Conservation (phyloP, 2,113 vertebrate species). For the Microtus oregoni region DNA sequence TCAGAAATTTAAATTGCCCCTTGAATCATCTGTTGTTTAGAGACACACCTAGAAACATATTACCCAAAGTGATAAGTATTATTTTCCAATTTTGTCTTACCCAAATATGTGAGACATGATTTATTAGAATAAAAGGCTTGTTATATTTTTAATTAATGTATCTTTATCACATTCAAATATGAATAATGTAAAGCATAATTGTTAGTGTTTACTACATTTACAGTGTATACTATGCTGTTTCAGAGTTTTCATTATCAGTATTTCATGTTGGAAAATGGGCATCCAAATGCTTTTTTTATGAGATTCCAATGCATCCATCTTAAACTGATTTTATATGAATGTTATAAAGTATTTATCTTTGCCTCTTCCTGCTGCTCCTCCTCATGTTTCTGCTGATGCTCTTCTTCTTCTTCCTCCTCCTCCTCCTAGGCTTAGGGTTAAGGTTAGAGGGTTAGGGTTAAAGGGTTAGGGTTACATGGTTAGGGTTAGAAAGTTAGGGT, state of each 20-base stretch:
- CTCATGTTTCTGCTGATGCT: not conserved
- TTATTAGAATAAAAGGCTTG: not conserved
- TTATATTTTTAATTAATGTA: not conserved
- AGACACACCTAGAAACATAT: conserved; percentile 30
- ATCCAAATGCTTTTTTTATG: not conserved
- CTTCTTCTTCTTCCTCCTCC: too few relatives aligned
- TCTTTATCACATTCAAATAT: not conserved
- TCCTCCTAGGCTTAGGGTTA: too few relatives aligned
- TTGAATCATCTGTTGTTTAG: not conserved
- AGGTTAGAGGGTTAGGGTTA: too few relatives aligned
- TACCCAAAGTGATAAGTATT: not conserved
- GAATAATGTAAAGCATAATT: not conserved
- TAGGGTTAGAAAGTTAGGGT: too few relatives aligned
- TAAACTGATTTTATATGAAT: not conserved
- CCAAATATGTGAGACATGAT: not conserved
- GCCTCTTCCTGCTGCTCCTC: not conserved
- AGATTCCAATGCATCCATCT: not conserved
- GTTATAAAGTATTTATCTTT: not conserved
- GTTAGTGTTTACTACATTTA: conserved; percentile 11
- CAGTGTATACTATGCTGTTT: not conserved
- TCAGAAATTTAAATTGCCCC: not conserved
- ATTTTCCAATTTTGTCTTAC: not conserved
- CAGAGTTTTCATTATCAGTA: not conserved
- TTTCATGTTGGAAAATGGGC: not conserved
- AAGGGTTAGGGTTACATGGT: too few relatives aligned